Conservation (phyloP, 2,113 vertebrate species). For the Corythoichthys intestinalis region DNA sequence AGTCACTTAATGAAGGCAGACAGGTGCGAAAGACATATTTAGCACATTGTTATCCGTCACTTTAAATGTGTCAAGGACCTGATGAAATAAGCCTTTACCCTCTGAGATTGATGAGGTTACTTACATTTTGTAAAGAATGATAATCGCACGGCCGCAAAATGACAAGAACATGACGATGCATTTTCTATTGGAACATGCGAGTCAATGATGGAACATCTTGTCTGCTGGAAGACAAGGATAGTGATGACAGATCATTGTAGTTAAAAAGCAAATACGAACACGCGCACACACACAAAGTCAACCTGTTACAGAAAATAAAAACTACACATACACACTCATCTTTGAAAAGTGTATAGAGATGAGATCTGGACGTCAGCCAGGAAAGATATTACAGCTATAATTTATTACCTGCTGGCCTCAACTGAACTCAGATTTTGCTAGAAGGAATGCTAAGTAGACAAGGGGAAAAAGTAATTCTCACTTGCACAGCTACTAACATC, state of each 20-base stretch:
- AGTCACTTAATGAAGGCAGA: not conserved
- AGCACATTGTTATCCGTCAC: conserved; percentile 11
- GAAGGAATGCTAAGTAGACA: conserved; percentile 29
- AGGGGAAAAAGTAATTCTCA: conserved; percentile 18
- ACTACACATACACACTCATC: conserved; percentile 15
- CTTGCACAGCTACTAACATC: not conserved
- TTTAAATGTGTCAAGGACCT: not conserved
- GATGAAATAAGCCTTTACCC: conserved; percentile 8
- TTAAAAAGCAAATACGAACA: conserved; percentile 19
- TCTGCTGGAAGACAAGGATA: conserved; percentile 16
- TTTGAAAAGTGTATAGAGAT: conserved; percentile 38
- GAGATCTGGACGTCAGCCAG: conserved; percentile 46
- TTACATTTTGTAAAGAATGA: conserved; percentile 16
- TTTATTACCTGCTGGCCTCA: conserved; percentile 42
- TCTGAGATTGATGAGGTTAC: conserved; percentile 10
- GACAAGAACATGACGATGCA: conserved; percentile 25
- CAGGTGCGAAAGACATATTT: conserved; percentile 11
- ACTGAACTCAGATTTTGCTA: conserved; percentile 37
- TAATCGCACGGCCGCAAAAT: conserved; percentile 20
- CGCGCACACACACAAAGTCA: not conserved
- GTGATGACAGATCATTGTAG: conserved; percentile 44
- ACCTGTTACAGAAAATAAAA: conserved; percentile 4
- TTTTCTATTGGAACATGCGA: conserved; percentile 19
- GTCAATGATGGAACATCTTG: conserved; percentile 27
- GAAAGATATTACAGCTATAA: conserved; percentile 51